Conservation (phyloP, 2,888 invertebrate species). For the Creontiades dilutus region DNA sequence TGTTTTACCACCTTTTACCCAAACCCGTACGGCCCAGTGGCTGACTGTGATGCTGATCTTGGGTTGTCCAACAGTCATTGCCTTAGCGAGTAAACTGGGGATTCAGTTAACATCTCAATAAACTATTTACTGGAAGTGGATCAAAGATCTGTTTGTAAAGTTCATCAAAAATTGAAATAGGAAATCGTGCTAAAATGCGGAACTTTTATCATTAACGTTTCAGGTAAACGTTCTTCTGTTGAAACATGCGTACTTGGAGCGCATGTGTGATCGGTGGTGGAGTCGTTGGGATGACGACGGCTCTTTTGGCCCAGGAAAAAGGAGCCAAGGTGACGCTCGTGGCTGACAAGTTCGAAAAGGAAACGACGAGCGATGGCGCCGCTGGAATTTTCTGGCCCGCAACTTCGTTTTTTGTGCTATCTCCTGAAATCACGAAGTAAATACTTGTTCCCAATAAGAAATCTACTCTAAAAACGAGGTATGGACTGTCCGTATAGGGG, state of each 20-base stretch:
- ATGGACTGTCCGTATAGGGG: too few species aligned
- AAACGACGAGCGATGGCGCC: slow-evolving; percentile 91
- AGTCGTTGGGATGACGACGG: slow-evolving; percentile 90
- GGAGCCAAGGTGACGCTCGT: slow-evolving; percentile 85
- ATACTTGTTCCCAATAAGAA: neutral
- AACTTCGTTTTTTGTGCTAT: slow-evolving; percentile 84
- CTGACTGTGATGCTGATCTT: too few species aligned
- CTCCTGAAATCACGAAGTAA: slow-evolving; percentile 84
- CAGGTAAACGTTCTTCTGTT: slow-evolving; percentile 11
- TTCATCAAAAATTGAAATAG: too few species aligned
- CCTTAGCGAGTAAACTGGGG: too few species aligned
- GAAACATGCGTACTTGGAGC: slow-evolving; percentile 38
- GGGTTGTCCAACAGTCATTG: too few species aligned
- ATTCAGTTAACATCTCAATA: too few species aligned
- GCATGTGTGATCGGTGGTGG: slow-evolving; percentile 90
- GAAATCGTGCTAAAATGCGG: too few species aligned
- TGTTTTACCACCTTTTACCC: too few species aligned
- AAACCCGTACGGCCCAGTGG: too few species aligned
- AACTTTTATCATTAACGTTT: neutral
- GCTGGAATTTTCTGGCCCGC: slow-evolving; percentile 91
- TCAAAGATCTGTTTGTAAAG: too few species aligned
- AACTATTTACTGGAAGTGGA: too few species aligned
- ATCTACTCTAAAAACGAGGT: too few species aligned
- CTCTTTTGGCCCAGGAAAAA: slow-evolving; percentile 86
- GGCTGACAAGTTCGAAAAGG: slow-evolving; percentile 87